These are phyloP conservation scores for Microplitis mediator DNA, from an alignment of 1,140 invertebrate genomes.

Conservation along the genomic window DNA sequence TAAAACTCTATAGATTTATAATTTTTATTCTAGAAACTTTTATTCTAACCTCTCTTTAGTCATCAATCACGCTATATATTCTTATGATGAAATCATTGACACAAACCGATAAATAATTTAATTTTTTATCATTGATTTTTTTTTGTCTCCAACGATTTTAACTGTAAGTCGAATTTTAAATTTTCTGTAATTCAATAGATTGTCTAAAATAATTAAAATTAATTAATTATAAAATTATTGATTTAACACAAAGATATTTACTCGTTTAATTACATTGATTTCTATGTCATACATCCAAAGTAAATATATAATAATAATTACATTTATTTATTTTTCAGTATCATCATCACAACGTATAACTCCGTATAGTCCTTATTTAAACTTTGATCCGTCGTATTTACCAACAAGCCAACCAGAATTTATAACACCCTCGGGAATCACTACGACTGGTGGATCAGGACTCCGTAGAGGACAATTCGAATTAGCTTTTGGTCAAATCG, in stretches of 20 bases:
- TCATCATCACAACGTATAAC: constrained; percentile 52
- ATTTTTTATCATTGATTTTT: no score
- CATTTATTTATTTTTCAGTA: constrained; percentile 43
- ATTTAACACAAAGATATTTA: not conserved
- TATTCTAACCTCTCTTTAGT: constrained; percentile 22
- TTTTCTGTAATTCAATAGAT: no score
- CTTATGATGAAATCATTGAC: no score
- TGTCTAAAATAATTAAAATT: not conserved
- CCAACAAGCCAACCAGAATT: constrained; percentile 86
- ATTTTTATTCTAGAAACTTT: not conserved
- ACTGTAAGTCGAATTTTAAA: no score
- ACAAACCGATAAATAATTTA: no score
- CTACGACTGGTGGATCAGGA: constrained; percentile 87
- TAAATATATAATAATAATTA: not conserved
- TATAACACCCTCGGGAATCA: constrained; percentile 90
- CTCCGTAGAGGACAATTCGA: constrained; percentile 84
- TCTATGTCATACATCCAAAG: no score
- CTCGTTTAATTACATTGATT: not conserved
- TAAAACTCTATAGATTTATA: constrained; percentile 18
- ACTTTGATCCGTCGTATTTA: constrained; percentile 87
- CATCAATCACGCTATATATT: not conserved
- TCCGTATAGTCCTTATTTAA: constrained; percentile 86
- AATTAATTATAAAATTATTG: not conserved
- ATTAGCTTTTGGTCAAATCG: constrained; percentile 92
- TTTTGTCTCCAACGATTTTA: no score